Percentiles rank a stretch among this genome's conserved stretches.
Evolutionary conservation across 1,140 invertebrate genomes (phyloP).

Genomic region (Aphaenogaster rudis): DNA sequence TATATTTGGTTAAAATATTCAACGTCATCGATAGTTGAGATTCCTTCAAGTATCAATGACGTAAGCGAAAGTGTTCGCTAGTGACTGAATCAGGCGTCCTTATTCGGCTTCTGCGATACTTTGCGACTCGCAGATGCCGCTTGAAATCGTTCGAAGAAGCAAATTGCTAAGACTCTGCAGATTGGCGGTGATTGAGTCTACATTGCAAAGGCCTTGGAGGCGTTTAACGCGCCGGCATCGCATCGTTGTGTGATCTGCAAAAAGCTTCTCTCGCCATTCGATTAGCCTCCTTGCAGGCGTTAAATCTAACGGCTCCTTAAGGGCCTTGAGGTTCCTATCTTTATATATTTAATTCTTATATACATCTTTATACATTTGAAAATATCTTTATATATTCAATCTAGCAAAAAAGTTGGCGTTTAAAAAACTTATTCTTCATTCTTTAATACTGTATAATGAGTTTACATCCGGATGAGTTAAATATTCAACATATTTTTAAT

Average conservation of each 20-base stretch:
- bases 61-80: not conserved
- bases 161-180: slow-evolving; percentile 76
- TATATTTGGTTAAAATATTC: not conserved
- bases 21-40: not conserved
- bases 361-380: not conserved
- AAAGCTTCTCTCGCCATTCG: slow-evolving; percentile 44
- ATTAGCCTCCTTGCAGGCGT: slow-evolving; percentile 15
- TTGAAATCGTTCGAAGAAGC: slow-evolving; percentile 67
- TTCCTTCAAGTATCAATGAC: not conserved
- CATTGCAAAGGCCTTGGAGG: slow-evolving; percentile 82
- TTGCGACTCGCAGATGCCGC: slow-evolving; percentile 32
- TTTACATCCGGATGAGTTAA: not conserved
- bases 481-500: not conserved
- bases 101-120: slow-evolving; percentile 19
- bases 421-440: not conserved
- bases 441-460: not conserved
- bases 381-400: not conserved
- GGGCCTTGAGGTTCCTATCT: not conserved
- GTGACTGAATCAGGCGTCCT: slow-evolving; percentile 1
- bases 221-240: slow-evolving; percentile 64
- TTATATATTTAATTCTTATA: not conserved
- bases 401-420: not conserved
- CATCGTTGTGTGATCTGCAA: slow-evolving; percentile 48
- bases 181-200: slow-evolving; percentile 82
- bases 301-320: not conserved